Percentiles rank a stretch among this genome's conserved stretches.
These are phyloP conservation scores for Eulacestoma nigropectus DNA, from an alignment of 2,113 vertebrate genomes.

Conservation along the genomic window DNA sequence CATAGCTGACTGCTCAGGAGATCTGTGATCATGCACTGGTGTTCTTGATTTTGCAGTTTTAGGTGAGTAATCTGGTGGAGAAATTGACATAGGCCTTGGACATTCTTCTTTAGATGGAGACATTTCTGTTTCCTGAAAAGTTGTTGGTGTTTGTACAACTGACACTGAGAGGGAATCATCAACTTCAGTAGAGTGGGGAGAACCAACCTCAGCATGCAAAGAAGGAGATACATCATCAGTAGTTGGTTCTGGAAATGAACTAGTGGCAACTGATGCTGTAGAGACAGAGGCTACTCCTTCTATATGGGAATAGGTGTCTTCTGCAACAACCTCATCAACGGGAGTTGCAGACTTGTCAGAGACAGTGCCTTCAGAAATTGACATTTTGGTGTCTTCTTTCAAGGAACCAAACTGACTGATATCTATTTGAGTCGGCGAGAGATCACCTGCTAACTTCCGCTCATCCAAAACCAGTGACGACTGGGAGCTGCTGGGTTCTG, in stretches of 20 bases:
- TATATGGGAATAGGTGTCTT: slow-evolving; percentile 94
- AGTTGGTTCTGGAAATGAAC: slow-evolving; percentile 92
- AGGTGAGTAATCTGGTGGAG: slow-evolving; percentile 90
- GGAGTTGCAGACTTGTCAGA: slow-evolving; percentile 94
- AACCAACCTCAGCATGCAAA: slow-evolving; percentile 94
- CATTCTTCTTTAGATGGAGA: slow-evolving; percentile 93
- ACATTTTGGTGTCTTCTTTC: slow-evolving; percentile 98
- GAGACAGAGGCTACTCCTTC: slow-evolving; percentile 89
- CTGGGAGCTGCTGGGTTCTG: slow-evolving; percentile 60
- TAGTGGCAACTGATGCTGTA: slow-evolving; percentile 92
- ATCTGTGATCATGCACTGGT: slow-evolving; percentile 79
- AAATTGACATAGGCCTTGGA: slow-evolving; percentile 95
- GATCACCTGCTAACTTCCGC: slow-evolving; percentile 69
- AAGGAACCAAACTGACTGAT: slow-evolving; percentile 76
- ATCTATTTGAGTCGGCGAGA: slow-evolving; percentile 80
- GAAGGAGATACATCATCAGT: slow-evolving; percentile 92
- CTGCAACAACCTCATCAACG: slow-evolving; percentile 89
- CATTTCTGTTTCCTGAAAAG: slow-evolving; percentile 90
- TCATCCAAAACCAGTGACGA: slow-evolving; percentile 69
- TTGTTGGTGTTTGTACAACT: slow-evolving; percentile 91
- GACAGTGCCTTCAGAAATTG: slow-evolving; percentile 94
- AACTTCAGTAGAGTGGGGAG: slow-evolving; percentile 94
- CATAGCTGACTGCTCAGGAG: slow-evolving; percentile 88
- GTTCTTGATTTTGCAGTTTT: slow-evolving; percentile 83
- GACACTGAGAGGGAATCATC: slow-evolving; percentile 97